phyloP scores from a whole-genome alignment of 2,888 invertebrate genomes.

The Brachyptera risi region DNA sequence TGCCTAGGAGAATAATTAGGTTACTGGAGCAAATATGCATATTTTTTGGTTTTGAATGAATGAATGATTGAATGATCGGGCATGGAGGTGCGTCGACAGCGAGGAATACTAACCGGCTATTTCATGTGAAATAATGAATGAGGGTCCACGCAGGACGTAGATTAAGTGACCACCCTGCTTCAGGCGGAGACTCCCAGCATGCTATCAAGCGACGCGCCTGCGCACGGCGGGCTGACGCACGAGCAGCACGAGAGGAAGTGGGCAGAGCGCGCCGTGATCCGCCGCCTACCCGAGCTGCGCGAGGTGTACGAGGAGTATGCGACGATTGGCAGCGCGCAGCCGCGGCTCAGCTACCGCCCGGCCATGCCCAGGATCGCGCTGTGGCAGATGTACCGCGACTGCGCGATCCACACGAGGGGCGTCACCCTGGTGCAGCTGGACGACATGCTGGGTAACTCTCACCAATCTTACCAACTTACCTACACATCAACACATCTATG shows the following conservation, averaged over 20 bases:
- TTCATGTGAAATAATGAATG: too few species aligned
- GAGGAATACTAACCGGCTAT: too few species aligned
- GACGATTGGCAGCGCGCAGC: slow-evolving; percentile 31
- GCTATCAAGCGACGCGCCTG: neutral
- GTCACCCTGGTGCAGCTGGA: slow-evolving; percentile 53
- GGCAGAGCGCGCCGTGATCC: slow-evolving; percentile 43
- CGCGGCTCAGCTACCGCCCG: slow-evolving; percentile 44
- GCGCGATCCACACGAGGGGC: slow-evolving; percentile 49
- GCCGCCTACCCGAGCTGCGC: slow-evolving; percentile 49
- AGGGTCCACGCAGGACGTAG: too few species aligned
- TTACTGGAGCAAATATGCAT: too few species aligned
- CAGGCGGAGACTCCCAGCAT: neutral
- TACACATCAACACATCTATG: too few species aligned
- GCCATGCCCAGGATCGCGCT: slow-evolving; percentile 52
- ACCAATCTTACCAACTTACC: too few species aligned
- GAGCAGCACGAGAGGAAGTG: neutral
- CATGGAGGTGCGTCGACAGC: too few species aligned
- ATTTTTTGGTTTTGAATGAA: too few species aligned
- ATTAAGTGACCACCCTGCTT: too few species aligned
- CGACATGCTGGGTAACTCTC: slow-evolving; percentile 46
- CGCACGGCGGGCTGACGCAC: neutral
- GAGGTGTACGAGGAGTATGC: slow-evolving; percentile 53
- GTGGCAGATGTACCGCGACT: slow-evolving; percentile 59
- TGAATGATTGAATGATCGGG: too few species aligned
- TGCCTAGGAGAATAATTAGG: too few species aligned